Conservation (phyloP, 2,888 invertebrate genomes). For the Ommatoiulus sabulosus region DNA sequence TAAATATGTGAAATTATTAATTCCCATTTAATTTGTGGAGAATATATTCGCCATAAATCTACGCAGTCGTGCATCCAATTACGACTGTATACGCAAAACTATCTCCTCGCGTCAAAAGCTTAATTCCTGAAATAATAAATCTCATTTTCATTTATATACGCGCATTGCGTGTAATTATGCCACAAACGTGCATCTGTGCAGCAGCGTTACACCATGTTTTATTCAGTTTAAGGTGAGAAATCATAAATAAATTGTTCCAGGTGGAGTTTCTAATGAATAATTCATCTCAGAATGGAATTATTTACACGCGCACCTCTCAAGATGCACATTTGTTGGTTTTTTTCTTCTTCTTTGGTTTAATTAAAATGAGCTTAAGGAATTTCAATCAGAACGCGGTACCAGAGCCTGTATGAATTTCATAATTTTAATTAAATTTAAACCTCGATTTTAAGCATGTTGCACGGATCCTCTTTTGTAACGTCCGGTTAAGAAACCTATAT, state of each 20-base stretch:
- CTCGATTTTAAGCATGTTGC: neutral
- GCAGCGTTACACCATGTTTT: constrained; percentile 36
- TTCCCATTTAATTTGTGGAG: neutral
- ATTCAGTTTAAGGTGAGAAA: constrained; percentile 43
- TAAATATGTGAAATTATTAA: neutral
- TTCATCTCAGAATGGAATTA: neutral
- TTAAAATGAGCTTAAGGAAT: neutral
- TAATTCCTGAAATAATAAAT: constrained; percentile 36
- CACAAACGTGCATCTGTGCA: neutral
- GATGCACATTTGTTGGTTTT: neutral
- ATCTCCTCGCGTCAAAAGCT: neutral
- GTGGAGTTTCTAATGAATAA: constrained; percentile 40
- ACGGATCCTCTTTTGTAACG: neutral
- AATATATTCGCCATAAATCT: neutral
- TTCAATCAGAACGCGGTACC: neutral
- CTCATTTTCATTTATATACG: neutral
- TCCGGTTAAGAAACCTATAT: neutral
- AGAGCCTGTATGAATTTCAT: neutral
- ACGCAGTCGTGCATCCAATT: neutral
- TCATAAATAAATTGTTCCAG: constrained; percentile 39
- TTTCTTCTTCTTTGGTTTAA: neutral
- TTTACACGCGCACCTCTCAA: constrained; percentile 5
- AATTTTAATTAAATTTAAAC: neutral
- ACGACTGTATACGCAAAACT: neutral
- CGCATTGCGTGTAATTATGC: constrained; percentile 13